Evolutionary conservation across 2,888 invertebrate genomes (phyloP).

Genomic region (Calameuta filiformis): DNA sequence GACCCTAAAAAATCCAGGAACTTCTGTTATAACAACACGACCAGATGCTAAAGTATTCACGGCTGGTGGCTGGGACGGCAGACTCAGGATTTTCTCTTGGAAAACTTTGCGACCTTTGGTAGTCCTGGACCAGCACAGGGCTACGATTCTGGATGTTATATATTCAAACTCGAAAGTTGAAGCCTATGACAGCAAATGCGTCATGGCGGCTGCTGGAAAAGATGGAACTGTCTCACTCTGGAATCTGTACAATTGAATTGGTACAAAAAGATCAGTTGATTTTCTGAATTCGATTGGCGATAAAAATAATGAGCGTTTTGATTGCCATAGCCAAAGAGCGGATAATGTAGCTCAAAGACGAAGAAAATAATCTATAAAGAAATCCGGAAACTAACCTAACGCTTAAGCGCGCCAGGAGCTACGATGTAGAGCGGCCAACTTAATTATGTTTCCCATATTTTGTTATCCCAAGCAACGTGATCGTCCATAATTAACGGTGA

Average conservation of each 20-base stretch:
- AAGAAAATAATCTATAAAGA: background rate
- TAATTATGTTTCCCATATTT: background rate
- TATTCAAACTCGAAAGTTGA: conserved; percentile 76
- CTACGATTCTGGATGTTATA: conserved; percentile 77
- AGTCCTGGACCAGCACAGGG: conserved; percentile 79
- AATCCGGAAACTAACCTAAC: background rate
- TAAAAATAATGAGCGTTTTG: background rate
- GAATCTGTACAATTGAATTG: conserved; percentile 78
- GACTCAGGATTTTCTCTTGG: conserved; percentile 82
- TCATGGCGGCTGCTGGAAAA: conserved; percentile 82
- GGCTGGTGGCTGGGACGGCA: conserved; percentile 82
- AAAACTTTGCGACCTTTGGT: conserved; percentile 78
- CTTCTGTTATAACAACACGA: conserved; percentile 76
- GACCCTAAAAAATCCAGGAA: conserved; percentile 79
- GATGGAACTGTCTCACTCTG: conserved; percentile 83
- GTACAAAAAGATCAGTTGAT: background rate
- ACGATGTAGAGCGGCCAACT: background rate
- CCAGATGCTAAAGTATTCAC: conserved; percentile 79
- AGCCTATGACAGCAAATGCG: conserved; percentile 75
- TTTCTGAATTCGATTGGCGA: background rate
- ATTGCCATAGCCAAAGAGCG: background rate
- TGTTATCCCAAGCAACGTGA: background rate
- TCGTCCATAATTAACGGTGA: background rate
- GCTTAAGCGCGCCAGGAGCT: background rate
- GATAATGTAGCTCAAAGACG: background rate